phyloP scores from a whole-genome alignment of 2,888 invertebrate genomes.

The Tortrix viridana region DNA sequence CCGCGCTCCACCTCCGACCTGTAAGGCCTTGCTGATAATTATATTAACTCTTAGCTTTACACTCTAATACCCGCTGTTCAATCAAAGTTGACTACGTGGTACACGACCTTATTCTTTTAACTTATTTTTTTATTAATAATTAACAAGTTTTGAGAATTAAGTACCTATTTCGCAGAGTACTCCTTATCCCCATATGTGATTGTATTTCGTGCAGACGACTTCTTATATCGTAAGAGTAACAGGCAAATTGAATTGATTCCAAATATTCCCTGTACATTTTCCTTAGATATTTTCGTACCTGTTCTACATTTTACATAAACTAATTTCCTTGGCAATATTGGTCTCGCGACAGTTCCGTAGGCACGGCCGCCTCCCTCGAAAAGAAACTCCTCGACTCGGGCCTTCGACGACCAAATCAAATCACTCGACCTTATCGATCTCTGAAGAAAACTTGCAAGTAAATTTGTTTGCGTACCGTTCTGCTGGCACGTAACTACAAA shows the following conservation, averaged over 20 bases:
- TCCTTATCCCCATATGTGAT: constrained; percentile 52
- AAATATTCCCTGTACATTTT: constrained; percentile 71
- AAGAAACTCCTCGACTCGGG: constrained; percentile 73
- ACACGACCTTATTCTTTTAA: no score
- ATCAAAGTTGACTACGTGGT: no score
- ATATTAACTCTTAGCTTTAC: constrained; percentile 2
- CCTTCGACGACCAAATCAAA: constrained; percentile 80
- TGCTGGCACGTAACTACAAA: constrained; percentile 10
- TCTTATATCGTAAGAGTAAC: constrained; percentile 42
- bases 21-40: constrained; percentile 2
- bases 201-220: constrained; percentile 54
- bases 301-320: constrained; percentile 84
- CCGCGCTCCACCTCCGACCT: constrained; percentile 10
- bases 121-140: background rate
- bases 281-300: constrained; percentile 77
- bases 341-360: constrained; percentile 80
- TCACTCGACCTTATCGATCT: constrained; percentile 80
- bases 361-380: constrained; percentile 74
- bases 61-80: no score
- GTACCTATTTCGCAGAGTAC: background rate
- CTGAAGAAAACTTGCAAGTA: constrained; percentile 73
- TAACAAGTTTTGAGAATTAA: background rate
- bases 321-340: constrained; percentile 84
- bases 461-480: constrained; percentile 64
- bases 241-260: constrained; percentile 49